Base-by-base conservation (phyloP, 2,113 vertebrate genomes). In the Ovibos moschatus region DNA sequence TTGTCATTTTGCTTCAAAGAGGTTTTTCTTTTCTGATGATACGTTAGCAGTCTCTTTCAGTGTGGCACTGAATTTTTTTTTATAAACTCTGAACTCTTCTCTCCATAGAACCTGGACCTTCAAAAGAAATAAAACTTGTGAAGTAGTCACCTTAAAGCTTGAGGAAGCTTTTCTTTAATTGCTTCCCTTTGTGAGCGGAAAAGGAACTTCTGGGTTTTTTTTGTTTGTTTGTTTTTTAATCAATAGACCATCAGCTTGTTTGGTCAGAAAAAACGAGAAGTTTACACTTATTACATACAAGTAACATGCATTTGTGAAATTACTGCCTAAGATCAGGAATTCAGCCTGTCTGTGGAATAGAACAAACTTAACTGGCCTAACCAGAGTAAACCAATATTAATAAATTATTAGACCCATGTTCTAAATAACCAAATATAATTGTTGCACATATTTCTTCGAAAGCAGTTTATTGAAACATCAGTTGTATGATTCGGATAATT, bases 91-190 rank as follows among this genome's bases (percentile, higher is more conserved):
- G 30, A 93, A 94, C 21, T 91, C 81, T 86, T 87, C 40, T 93
- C 10, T 91, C 21, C 67, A 1, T 88, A 82, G 81, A 94, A 89
- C 58, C 53, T 92, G 58, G 67, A 15, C 58, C 92, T 96, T 91
- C 55, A 95, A 92, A 95, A 96, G 33, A 91, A 91, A 78, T 81
- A 84, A 93, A 55, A 53, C 27, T 95, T 92, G 5, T 87, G 36
- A 96, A 88, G 4, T 83, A 86, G 83, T 87, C 21, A 85, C 82
- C 89, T 93, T 92, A 96, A 92, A 93, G 9, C 40, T 97, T 97
- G 60, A 95, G 53, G 74, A 93, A 95, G 25, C 36, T 55, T 87
- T 96, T 45, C 45, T 94, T 88, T 90, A 57, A 74, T 81, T 86
- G 6, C 6, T 90, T 92, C 97, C 3, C 25, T 64, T 97, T 36